Conservation (phyloP, 2,113 vertebrate genomes). For the Xiphias gladius region DNA sequence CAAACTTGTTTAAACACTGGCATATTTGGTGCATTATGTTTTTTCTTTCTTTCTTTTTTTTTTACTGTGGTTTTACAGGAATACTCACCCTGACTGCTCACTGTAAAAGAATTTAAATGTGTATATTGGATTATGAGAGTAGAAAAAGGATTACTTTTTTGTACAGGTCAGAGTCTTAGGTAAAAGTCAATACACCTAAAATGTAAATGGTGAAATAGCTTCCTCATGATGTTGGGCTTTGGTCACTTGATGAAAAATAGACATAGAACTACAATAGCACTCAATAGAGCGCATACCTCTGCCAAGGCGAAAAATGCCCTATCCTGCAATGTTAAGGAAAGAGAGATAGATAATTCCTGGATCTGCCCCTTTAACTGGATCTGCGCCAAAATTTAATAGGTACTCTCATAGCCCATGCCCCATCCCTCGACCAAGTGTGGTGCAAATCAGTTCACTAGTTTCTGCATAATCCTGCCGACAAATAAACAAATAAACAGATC, state of each 20-base stretch:
- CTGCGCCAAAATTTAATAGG: too few relatives aligned
- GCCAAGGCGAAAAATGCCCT: too few relatives aligned
- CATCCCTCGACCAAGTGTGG: too few relatives aligned
- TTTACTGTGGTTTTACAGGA: background rate
- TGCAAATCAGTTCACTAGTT: too few relatives aligned
- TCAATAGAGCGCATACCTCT: too few relatives aligned
- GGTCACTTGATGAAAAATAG: slow-evolving; percentile 9
- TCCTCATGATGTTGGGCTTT: slow-evolving; percentile 36
- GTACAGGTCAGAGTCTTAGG: background rate
- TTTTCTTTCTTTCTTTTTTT: background rate
- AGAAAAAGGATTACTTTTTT: background rate
- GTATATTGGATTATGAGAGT: background rate
- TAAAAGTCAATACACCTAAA: background rate
- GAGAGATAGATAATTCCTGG: too few relatives aligned
- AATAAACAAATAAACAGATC: too few relatives aligned
- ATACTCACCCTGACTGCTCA: background rate
- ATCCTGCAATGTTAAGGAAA: too few relatives aligned
- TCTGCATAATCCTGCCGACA: too few relatives aligned
- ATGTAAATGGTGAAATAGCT: background rate
- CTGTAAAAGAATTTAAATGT: background rate
- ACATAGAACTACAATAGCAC: too few relatives aligned
- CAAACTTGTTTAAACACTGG: background rate
- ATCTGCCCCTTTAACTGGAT: too few relatives aligned
- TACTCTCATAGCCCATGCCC: too few relatives aligned
- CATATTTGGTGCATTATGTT: background rate